phyloP scores from a whole-genome alignment of 2,113 vertebrate genomes.

The Aspiorhynchus laticeps region DNA sequence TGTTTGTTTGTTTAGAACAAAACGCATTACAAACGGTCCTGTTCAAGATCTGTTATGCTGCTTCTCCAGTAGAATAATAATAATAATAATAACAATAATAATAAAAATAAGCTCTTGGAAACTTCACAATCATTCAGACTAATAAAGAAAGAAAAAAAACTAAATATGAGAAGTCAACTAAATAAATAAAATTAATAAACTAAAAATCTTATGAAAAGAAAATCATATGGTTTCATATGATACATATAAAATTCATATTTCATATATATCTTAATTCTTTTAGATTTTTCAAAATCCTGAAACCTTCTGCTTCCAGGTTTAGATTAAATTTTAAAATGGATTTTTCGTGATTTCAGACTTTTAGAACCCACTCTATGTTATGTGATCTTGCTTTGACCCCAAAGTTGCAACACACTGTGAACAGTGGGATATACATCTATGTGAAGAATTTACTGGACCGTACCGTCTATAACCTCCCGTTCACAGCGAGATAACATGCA shows the following conservation, averaged over 20 bases:
- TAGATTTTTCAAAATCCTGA: not conserved
- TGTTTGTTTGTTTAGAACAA: not conserved
- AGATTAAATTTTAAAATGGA: not conserved
- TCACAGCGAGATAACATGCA: not conserved
- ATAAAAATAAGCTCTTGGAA: not conserved
- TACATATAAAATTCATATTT: not conserved
- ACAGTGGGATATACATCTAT: not conserved
- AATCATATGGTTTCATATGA: not conserved
- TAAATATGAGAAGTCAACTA: not conserved
- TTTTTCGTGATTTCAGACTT: not conserved
- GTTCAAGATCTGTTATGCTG: too few species aligned
- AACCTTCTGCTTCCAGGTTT: not conserved
- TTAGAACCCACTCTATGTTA: not conserved
- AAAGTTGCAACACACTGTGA: not conserved
- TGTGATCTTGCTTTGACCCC: slow-evolving; percentile 13
- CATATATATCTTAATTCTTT: not conserved
- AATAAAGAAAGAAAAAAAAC: not conserved
- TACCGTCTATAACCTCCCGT: not conserved
- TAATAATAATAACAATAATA: too few species aligned
- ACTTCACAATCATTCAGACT: not conserved
- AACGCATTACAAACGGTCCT: too few species aligned
- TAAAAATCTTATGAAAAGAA: not conserved
- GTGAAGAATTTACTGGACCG: not conserved
- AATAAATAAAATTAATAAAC: not conserved
- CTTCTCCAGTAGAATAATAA: too few species aligned